A percentile compares a stretch with the other conserved stretches of the same genome.
Evolutionary conservation across 2,888 invertebrate genomes (phyloP).

Genomic region (Aradus depressus): DNA sequence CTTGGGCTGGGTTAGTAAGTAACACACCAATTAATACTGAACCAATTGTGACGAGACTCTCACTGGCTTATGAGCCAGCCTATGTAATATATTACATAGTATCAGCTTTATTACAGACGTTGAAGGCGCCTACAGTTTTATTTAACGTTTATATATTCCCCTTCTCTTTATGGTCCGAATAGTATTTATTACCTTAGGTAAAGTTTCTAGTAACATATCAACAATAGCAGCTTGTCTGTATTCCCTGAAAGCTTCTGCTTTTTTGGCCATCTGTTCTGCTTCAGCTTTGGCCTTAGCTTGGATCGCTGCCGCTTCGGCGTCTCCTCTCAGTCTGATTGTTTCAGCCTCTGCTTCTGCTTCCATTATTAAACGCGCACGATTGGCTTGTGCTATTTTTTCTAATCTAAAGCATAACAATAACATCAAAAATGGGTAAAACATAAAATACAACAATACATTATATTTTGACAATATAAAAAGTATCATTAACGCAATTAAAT

Average conservation of each 20-base stretch:
- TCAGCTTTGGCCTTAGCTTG: slow-evolving; percentile 91
- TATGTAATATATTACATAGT: too few species aligned
- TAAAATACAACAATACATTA: too few species aligned
- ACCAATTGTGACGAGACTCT: too few species aligned
- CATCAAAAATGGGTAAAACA: neutral
- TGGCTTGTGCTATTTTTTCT: slow-evolving; percentile 91
- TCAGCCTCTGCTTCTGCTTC: slow-evolving; percentile 95
- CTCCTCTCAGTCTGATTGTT: slow-evolving; percentile 70
- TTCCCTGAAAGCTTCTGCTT: slow-evolving; percentile 93
- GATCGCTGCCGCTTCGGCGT: slow-evolving; percentile 86
- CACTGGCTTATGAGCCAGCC: too few species aligned
- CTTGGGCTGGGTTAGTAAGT: too few species aligned
- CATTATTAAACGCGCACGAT: slow-evolving; percentile 72
- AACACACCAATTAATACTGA: too few species aligned
- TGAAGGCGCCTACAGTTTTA: too few species aligned
- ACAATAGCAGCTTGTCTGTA: slow-evolving; percentile 92
- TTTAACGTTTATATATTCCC: too few species aligned
- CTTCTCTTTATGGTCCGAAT: too few species aligned
- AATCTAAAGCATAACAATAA: slow-evolving; percentile 41
- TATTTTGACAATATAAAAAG: too few species aligned
- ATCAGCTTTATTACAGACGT: too few species aligned
- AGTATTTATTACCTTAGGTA: slow-evolving; percentile 89
- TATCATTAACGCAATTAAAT: too few species aligned
- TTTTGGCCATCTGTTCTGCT: slow-evolving; percentile 93
- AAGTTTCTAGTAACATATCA: slow-evolving; percentile 89